A percentile compares a stretch with the other conserved stretches of the same genome.
phyloP scores from a whole-genome alignment of 1,140 invertebrate genomes.

The Cyclargus thomasi region DNA sequence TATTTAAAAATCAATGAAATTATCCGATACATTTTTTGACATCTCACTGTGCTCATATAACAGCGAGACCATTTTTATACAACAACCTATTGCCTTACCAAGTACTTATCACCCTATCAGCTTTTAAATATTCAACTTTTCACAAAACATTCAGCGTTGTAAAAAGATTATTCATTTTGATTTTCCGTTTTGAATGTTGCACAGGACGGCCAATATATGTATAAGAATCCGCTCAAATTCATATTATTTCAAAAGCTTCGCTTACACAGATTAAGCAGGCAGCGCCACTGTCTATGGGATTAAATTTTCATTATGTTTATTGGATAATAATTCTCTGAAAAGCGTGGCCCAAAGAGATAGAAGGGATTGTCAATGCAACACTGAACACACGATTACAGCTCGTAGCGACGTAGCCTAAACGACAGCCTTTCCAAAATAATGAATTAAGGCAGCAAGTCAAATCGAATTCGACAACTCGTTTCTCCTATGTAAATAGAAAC shows the following conservation, averaged over 20 bases:
- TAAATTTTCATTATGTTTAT: conserved; percentile 75
- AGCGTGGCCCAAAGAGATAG: conserved; percentile 57
- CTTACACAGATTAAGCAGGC: conserved; percentile 3
- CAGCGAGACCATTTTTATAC: too few species aligned
- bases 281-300: conserved; percentile 47
- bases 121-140: not conserved
- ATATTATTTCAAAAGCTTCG: conserved; percentile 12
- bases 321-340: conserved; percentile 69
- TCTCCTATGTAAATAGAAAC: not conserved
- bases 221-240: conserved; percentile 7
- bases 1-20: too few species aligned
- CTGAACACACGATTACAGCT: conserved; percentile 56
- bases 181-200: not conserved
- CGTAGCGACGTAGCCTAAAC: not conserved
- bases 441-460: not conserved
- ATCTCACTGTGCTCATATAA: too few species aligned
- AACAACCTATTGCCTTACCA: too few species aligned
- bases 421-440: not conserved
- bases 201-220: not conserved
- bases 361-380: conserved; percentile 67
- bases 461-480: not conserved
- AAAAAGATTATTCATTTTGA: not conserved
- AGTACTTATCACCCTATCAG: not conserved
- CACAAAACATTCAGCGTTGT: not conserved
- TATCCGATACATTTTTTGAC: too few species aligned